Conservation (phyloP, 2,888 invertebrate species). For the Tyria jacobaeae region DNA sequence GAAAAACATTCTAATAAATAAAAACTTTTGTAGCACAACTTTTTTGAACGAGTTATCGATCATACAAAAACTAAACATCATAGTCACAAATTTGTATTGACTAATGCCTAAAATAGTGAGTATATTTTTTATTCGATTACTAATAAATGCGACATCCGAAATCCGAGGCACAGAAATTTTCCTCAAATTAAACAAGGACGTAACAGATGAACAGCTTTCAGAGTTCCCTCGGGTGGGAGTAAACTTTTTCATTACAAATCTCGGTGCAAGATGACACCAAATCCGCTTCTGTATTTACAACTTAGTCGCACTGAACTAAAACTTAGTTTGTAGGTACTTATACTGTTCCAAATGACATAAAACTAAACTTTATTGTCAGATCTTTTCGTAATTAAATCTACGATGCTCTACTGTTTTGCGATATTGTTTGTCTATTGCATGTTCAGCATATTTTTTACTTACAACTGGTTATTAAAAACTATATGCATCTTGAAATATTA, state of each 20-base stretch:
- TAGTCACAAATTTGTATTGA: no score
- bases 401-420: not conserved
- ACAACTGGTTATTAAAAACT: no score
- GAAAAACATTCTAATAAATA: no score
- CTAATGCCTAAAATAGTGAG: no score
- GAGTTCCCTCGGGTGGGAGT: conserved; percentile 30
- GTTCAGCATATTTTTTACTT: no score
- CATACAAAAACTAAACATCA: no score
- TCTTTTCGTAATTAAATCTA: not conserved
- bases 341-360: conserved; percentile 39
- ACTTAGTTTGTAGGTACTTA: conserved; percentile 30
- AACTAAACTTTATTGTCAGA: conserved; percentile 22
- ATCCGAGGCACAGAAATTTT: conserved; percentile 5
- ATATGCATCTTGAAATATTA: no score
- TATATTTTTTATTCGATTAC: not conserved
- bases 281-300: conserved; percentile 46
- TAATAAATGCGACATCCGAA: not conserved
- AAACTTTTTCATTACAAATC: conserved; percentile 66
- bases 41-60: no score
- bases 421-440: not conserved
- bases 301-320: conserved; percentile 42
- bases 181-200: conserved; percentile 36
- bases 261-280: conserved; percentile 38
- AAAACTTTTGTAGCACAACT: no score
- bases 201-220: conserved; percentile 46